Conservation (phyloP, 1,140 invertebrate species). For the Chlorops oryzae region DNA sequence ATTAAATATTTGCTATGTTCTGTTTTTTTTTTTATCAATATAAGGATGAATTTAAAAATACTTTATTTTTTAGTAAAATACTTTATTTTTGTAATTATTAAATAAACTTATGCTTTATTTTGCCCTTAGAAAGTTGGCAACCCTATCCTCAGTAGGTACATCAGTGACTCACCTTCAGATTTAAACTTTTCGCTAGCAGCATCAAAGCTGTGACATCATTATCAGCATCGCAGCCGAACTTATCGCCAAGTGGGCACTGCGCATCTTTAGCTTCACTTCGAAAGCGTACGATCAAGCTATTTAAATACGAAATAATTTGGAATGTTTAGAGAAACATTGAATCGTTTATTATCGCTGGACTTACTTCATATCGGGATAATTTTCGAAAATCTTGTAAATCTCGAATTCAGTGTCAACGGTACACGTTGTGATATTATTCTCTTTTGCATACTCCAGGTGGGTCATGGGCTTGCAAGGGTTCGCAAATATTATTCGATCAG, state of each 20-base stretch:
- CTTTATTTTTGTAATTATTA: no score
- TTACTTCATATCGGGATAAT: slow-evolving; percentile 76
- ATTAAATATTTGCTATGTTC: no score
- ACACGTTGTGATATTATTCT: slow-evolving; percentile 72
- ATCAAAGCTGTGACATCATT: slow-evolving; percentile 73
- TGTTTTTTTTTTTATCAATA: no score
- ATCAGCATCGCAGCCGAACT: slow-evolving; percentile 86
- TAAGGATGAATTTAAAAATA: background rate
- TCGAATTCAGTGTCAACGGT: slow-evolving; percentile 96
- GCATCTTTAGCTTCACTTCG: slow-evolving; percentile 81
- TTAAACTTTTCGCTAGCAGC: slow-evolving; percentile 58
- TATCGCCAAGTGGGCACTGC: slow-evolving; percentile 86
- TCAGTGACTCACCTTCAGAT: slow-evolving; percentile 54
- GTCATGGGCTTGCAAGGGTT: slow-evolving; percentile 96
- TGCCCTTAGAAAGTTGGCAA: no score
- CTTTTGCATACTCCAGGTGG: slow-evolving; percentile 80
- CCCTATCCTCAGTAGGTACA: no score
- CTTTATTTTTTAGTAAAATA: background rate
- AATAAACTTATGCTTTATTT: no score
- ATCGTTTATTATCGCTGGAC: no score
- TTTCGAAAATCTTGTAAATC: slow-evolving; percentile 82
- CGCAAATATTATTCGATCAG: slow-evolving; percentile 89
- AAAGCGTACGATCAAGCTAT: slow-evolving; percentile 82
- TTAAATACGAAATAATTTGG: background rate
- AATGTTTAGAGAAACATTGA: no score